phyloP scores from a whole-genome alignment of 2,113 vertebrate genomes.

The Monopterus albus region DNA sequence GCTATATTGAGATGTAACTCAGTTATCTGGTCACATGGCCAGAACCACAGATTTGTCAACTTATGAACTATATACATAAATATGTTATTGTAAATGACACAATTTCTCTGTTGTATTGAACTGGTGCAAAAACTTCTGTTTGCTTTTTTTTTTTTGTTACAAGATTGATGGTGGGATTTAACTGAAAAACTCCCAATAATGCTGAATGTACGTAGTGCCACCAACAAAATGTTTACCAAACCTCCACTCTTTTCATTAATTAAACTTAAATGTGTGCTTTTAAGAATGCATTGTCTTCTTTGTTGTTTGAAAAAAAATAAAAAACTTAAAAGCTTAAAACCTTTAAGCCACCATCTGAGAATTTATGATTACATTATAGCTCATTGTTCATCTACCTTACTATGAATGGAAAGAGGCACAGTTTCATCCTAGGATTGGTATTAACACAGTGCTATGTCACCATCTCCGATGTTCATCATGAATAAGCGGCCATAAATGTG shows the following conservation, averaged over 20 bases:
- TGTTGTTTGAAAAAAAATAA: not conserved
- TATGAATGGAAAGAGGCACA: too few relatives aligned
- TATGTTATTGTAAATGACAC: slow-evolving; percentile 81
- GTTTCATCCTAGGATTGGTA: too few relatives aligned
- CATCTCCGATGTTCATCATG: too few relatives aligned
- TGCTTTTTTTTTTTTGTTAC: slow-evolving; percentile 77
- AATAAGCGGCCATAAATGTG: too few relatives aligned
- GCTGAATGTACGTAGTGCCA: slow-evolving; percentile 86
- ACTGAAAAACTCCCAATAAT: slow-evolving; percentile 80
- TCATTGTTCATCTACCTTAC: too few relatives aligned
- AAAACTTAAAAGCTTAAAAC: not conserved
- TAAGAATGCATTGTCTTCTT: slow-evolving; percentile 45
- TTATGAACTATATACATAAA: slow-evolving; percentile 78
- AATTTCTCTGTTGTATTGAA: slow-evolving; percentile 80
- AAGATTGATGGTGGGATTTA: slow-evolving; percentile 79
- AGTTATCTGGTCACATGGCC: slow-evolving; percentile 58
- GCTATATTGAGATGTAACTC: slow-evolving; percentile 77
- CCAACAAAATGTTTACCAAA: slow-evolving; percentile 85
- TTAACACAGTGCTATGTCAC: too few relatives aligned
- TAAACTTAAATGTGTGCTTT: slow-evolving; percentile 86
- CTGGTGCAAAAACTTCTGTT: slow-evolving; percentile 75
- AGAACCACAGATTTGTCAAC: slow-evolving; percentile 64
- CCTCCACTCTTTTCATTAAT: slow-evolving; percentile 84
- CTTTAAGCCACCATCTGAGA: too few relatives aligned
- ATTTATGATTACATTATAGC: too few relatives aligned